phyloP scores from a whole-genome alignment of 2,113 vertebrate species.

The Petromus typicus region DNA sequence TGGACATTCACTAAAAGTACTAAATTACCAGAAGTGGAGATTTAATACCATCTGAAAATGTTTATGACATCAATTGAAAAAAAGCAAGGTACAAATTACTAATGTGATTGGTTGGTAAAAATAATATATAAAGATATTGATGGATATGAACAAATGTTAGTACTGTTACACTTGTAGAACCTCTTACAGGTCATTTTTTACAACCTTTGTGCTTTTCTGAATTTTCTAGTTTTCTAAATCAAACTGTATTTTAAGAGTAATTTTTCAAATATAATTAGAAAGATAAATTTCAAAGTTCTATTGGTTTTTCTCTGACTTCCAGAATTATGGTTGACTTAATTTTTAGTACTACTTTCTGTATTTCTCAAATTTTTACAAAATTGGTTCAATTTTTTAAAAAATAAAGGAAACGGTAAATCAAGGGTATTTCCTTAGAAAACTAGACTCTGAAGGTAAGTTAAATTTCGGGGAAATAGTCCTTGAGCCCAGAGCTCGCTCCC shows the following conservation, averaged over 20 bases:
- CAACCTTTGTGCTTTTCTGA: conserved; percentile 31
- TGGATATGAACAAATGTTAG: not conserved
- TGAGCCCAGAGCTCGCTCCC: not conserved
- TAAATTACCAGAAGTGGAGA: not conserved
- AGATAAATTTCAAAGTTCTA: conserved; percentile 27
- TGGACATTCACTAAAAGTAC: not conserved
- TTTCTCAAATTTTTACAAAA: conserved; percentile 36
- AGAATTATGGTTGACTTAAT: conserved; percentile 24
- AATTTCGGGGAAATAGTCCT: not conserved
- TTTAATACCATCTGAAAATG: not conserved
- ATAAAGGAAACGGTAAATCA: not conserved
- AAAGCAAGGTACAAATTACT: conserved; percentile 4
- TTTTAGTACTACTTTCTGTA: conserved; percentile 33
- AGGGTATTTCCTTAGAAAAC: not conserved
- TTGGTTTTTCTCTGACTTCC: not conserved
- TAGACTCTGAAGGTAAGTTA: not conserved
- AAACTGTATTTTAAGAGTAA: conserved; percentile 34
- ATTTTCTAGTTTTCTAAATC: conserved; percentile 37
- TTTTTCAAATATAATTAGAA: conserved; percentile 18
- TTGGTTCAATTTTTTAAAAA: not conserved
- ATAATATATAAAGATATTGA: not conserved
- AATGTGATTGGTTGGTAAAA: not conserved
- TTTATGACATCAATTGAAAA: conserved; percentile 1
- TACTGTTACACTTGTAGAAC: not conserved
- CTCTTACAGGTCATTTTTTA: not conserved